phyloP scores from a whole-genome alignment of 2,888 invertebrate genomes.

The Microplitis manilae region DNA sequence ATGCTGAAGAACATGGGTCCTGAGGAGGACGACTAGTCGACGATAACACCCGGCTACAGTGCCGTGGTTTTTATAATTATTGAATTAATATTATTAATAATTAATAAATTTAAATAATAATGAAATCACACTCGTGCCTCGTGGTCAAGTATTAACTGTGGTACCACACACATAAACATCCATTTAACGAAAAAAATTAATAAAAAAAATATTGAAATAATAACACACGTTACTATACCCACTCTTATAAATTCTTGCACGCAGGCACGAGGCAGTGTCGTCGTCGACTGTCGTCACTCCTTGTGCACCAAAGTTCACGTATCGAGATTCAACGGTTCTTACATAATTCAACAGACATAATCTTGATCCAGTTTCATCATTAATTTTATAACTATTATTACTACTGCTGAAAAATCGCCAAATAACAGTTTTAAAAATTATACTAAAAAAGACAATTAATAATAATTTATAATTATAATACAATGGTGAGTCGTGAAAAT shows the following conservation, averaged over 20 bases:
- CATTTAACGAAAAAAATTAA: background rate
- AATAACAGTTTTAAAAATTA: background rate
- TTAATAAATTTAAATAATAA: background rate
- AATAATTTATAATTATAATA: background rate
- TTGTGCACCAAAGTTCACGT: slow-evolving; percentile 16
- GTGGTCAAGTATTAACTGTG: slow-evolving; percentile 18
- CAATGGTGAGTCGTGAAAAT: slow-evolving; percentile 27
- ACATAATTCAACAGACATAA: background rate
- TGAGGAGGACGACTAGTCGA: slow-evolving; percentile 75
- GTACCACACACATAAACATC: slow-evolving; percentile 5
- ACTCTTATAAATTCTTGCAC: slow-evolving; percentile 20
- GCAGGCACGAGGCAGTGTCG: slow-evolving; percentile 17
- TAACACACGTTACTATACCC: slow-evolving; percentile 7
- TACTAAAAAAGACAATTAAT: background rate
- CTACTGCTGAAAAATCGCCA: background rate
- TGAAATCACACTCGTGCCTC: slow-evolving; percentile 30
- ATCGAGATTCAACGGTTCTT: background rate
- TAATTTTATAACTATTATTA: background rate
- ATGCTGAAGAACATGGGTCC: slow-evolving; percentile 91
- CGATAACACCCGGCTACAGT: slow-evolving; percentile 58
- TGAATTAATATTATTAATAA: background rate
- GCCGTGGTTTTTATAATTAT: slow-evolving; percentile 42
- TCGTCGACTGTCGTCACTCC: slow-evolving; percentile 31
- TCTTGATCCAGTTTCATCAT: background rate
- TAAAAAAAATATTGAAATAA: background rate